Conservation (phyloP, 1,140 invertebrate genomes). For the Drosophila kohkoa region DNA sequence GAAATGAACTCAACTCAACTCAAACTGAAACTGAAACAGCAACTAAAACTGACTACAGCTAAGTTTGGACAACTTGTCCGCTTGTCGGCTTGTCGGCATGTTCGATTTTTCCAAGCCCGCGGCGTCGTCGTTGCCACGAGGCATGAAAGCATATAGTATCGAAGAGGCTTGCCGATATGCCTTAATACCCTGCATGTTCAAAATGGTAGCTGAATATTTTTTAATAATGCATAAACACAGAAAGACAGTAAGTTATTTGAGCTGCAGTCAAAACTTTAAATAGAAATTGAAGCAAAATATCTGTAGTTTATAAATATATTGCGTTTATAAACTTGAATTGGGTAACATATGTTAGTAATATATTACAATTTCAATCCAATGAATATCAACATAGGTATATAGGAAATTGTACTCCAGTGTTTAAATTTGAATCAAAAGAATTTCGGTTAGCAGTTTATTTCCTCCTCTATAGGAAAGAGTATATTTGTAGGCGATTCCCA, state of each 20-base stretch:
- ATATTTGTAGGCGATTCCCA: background rate
- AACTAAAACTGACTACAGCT: conserved; percentile 52
- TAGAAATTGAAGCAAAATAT: too few species aligned
- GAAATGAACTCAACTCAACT: conserved; percentile 50
- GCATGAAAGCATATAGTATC: conserved; percentile 12
- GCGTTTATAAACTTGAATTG: too few species aligned
- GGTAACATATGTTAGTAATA: too few species aligned
- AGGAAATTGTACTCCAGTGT: too few species aligned
- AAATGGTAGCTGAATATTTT: background rate
- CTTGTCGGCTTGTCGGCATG: conserved; percentile 62
- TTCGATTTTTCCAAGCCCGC: conserved; percentile 73
- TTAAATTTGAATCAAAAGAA: too few species aligned
- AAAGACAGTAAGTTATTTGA: too few species aligned
- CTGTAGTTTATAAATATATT: too few species aligned
- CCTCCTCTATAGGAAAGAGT: background rate
- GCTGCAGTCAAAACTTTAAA: too few species aligned
- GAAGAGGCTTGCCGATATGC: conserved; percentile 4
- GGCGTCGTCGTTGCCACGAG: conserved; percentile 53
- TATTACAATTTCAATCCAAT: too few species aligned
- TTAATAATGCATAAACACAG: too few species aligned
- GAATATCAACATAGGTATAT: too few species aligned
- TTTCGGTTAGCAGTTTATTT: too few species aligned
- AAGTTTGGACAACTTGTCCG: conserved; percentile 58
- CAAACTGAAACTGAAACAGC: conserved; percentile 48
- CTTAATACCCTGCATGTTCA: conserved; percentile 22